These are phyloP conservation scores for Amblyopsis rosae DNA, from an alignment of 2,113 vertebrate genomes.

Conservation along the genomic window DNA sequence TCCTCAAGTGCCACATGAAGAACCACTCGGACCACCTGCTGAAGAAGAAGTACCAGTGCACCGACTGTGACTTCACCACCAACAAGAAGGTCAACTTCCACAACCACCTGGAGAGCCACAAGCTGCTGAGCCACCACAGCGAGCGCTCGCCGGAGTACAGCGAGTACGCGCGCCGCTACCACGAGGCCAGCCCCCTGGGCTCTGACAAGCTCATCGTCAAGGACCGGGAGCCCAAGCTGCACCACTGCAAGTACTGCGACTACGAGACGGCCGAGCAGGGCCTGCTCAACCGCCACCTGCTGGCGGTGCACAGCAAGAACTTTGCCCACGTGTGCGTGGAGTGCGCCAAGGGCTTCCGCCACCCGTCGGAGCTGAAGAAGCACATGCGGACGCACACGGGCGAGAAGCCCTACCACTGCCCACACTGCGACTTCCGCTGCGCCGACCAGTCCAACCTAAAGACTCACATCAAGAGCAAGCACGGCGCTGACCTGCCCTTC, in stretches of 20 bases:
- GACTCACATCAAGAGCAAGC: slow-evolving; percentile 98
- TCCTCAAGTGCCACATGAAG: slow-evolving; percentile 99
- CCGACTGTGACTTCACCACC: slow-evolving; percentile 98
- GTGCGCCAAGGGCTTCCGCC: slow-evolving; percentile 97
- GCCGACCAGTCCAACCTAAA: slow-evolving; percentile 98
- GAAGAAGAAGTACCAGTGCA: slow-evolving; percentile 99
- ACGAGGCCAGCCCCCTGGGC: slow-evolving; percentile 91
- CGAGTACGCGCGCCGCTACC: slow-evolving; percentile 92
- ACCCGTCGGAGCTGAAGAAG: slow-evolving; percentile 98
- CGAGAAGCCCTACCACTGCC: slow-evolving; percentile 97
- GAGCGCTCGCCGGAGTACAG: slow-evolving; percentile 83
- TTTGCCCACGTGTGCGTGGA: slow-evolving; percentile 97
- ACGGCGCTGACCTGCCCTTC: slow-evolving; percentile 90
- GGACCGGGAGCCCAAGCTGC: slow-evolving; percentile 93
- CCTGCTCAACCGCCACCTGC: slow-evolving; percentile 92
- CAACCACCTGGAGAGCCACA: slow-evolving; percentile 98
- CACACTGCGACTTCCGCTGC: slow-evolving; percentile 94
- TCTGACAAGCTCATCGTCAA: slow-evolving; percentile 97
- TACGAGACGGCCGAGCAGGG: slow-evolving; percentile 98
- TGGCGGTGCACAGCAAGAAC: slow-evolving; percentile 97
- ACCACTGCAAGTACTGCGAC: slow-evolving; percentile 98
- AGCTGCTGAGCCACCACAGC: slow-evolving; percentile 79
- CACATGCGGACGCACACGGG: slow-evolving; percentile 99
- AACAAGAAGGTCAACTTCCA: slow-evolving; percentile 99
- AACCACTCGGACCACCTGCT: slow-evolving; percentile 98